A percentile compares a stretch with the other conserved stretches of the same genome.
These are phyloP conservation scores for Halcyon malimbica DNA, from an alignment of 2,113 vertebrate genomes.

Conservation along the genomic window DNA sequence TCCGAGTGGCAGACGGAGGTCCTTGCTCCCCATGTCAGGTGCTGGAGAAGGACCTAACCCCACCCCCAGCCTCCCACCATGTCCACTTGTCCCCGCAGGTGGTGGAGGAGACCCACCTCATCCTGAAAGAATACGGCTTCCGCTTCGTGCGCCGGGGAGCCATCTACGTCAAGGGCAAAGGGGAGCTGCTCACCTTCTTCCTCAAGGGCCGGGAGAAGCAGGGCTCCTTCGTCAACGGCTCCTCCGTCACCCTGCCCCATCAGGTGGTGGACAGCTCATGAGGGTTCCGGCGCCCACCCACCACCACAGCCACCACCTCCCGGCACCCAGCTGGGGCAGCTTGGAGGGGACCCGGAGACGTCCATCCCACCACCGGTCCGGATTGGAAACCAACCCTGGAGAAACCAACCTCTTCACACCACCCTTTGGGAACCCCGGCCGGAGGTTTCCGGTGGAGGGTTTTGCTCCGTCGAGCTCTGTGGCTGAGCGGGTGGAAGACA, in stretches of 20 bases:
- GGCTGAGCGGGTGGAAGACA: background rate
- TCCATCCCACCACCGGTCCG: background rate
- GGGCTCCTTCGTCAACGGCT: slow-evolving; percentile 85
- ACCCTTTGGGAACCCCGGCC: background rate
- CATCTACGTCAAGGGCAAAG: slow-evolving; percentile 94
- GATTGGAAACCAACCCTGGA: background rate
- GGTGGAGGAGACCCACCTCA: slow-evolving; percentile 92
- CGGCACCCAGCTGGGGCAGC: background rate
- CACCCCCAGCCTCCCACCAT: background rate
- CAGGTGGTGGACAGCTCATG: slow-evolving; percentile 93
- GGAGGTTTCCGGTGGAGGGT: background rate
- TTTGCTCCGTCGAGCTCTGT: background rate
- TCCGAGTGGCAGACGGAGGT: accelerated
- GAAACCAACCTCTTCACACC: background rate
- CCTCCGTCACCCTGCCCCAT: slow-evolving; percentile 90
- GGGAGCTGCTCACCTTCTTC: slow-evolving; percentile 94
- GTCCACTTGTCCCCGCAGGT: slow-evolving; percentile 74
- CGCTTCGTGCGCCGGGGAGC: slow-evolving; percentile 92
- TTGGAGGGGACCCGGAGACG: background rate
- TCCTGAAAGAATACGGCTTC: slow-evolving; percentile 92
- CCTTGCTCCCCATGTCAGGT: accelerated
- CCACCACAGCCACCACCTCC: background rate
- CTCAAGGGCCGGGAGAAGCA: slow-evolving; percentile 92
- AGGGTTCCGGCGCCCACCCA: background rate
- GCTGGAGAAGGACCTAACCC: background rate